Evolutionary conservation across 2,888 invertebrate species (phyloP), one percentile per base, ranked within the genome.

Genomic region (Synanthedon andrenaeformis): DNA sequence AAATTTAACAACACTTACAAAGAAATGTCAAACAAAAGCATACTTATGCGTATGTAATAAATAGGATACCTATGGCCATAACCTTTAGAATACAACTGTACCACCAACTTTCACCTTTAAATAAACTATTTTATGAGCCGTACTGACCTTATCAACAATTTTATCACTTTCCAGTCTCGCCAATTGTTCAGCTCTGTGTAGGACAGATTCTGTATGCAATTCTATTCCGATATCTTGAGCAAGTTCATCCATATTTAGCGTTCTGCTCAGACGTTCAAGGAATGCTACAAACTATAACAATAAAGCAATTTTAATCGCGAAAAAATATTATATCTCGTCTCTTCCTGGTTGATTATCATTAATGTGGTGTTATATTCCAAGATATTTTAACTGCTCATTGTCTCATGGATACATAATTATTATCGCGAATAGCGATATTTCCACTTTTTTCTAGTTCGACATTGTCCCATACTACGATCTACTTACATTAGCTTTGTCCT

Each of bases 121-220:
- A 13, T 35, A 17, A 35, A 51, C 42, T 11, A 56, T 23, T 52
- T 54, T 17, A 28, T 55, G 48, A 42, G 41, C 41, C 35, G 10
- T 35, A 60, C 79, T 82, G 82, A 93, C 94, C 91, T 94, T 94
- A 81, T 95, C 95, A 13, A 93, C 93, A 56, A 95, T 89, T 76
- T 94, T 93, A 76, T 95, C 95, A 67, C 92, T 92, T 81, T 96
- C 95, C 52, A 94, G 87, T 64, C 93, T 89, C 28, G 93, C 90
- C 56, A 96, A 86, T 74, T 96, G 96, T 75, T 97, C 95, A 2
- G 95, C 95, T 49, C 96, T 90, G 57, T 95, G 92, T 54, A 96
- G 82, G 56, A 97, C 88, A 51, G 94, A 93, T 69, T 97, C 96
- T 0, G 95, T 92, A 69, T 93, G 93, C 69, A 95, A 89, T 72